A percentile compares a stretch with the other conserved stretches of the same genome.
Evolutionary conservation across 1,140 invertebrate species (phyloP).

Genomic region (Phenacoccus solenopsis): DNA sequence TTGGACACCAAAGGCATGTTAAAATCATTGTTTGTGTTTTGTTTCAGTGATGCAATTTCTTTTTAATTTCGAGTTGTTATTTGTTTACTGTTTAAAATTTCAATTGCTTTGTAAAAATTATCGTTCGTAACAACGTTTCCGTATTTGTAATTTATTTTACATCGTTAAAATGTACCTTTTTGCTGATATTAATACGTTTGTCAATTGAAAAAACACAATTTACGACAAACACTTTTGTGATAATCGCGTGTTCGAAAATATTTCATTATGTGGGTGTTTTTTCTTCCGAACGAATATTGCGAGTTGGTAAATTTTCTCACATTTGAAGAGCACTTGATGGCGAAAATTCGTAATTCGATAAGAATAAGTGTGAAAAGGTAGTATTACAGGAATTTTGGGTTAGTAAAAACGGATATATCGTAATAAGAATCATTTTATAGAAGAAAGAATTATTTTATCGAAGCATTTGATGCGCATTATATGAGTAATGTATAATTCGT

Average conservation of each 20-base stretch:
- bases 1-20: conserved; percentile 1
- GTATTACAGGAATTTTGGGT: too few species aligned
- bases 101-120: neutral
- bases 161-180: neutral
- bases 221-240: neutral
- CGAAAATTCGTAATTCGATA: neutral
- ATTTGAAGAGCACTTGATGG: neutral
- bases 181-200: neutral
- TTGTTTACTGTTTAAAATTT: conserved; percentile 12
- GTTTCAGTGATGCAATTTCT: conserved; percentile 15
- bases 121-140: neutral
- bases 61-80: conserved; percentile 5
- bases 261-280: conserved; percentile 2
- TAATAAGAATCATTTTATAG: too few species aligned
- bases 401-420: too few species aligned
- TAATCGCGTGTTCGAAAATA: conserved; percentile 1
- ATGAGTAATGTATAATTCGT: too few species aligned
- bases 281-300: neutral
- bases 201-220: neutral
- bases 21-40: conserved; percentile 13
- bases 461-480: too few species aligned
- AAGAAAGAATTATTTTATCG: too few species aligned
- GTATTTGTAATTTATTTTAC: too few species aligned
- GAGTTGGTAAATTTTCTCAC: neutral
- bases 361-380: too few species aligned